Percentiles rank a stretch among this genome's conserved stretches.
Evolutionary conservation across 2,888 invertebrate species (phyloP).

Genomic region (Salpingus planirostris): DNA sequence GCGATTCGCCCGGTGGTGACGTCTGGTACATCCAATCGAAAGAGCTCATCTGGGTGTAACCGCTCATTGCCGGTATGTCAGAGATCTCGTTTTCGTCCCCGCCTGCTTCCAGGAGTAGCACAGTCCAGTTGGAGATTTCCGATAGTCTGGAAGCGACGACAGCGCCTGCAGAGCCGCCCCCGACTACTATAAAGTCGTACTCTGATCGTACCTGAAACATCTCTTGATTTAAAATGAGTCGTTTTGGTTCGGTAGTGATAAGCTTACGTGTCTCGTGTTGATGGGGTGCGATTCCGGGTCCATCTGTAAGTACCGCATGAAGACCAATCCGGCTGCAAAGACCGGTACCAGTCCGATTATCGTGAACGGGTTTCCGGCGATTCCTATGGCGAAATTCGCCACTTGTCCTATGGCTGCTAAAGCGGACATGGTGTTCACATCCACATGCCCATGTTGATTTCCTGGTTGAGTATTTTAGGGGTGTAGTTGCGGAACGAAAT

Average conservation of each 20-base stretch:
- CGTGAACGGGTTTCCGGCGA: slow-evolving; percentile 45
- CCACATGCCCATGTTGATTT: slow-evolving; percentile 56
- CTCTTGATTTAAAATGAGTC: neutral
- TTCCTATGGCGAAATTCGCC: slow-evolving; percentile 33
- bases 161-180: slow-evolving; percentile 84
- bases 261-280: slow-evolving; percentile 61
- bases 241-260: neutral
- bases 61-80: slow-evolving; percentile 77
- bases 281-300: slow-evolving; percentile 75
- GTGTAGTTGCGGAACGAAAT: slow-evolving; percentile 60
- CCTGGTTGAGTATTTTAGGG: slow-evolving; percentile 57
- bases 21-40: slow-evolving; percentile 92
- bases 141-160: slow-evolving; percentile 78
- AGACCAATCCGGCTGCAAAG: slow-evolving; percentile 70
- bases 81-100: slow-evolving; percentile 83
- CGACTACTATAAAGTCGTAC: slow-evolving; percentile 81
- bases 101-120: slow-evolving; percentile 77
- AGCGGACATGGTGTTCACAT: slow-evolving; percentile 49
- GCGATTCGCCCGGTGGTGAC: slow-evolving; percentile 63
- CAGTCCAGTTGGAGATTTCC: slow-evolving; percentile 72
- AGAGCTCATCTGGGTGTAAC: slow-evolving; percentile 75
- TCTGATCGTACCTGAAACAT: slow-evolving; percentile 63
- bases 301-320: slow-evolving; percentile 68
- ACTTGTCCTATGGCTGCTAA: slow-evolving; percentile 42
- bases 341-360: slow-evolving; percentile 70